Evolutionary conservation across 2,888 invertebrate species (phyloP).

Genomic region (Blastobasis adustella): DNA sequence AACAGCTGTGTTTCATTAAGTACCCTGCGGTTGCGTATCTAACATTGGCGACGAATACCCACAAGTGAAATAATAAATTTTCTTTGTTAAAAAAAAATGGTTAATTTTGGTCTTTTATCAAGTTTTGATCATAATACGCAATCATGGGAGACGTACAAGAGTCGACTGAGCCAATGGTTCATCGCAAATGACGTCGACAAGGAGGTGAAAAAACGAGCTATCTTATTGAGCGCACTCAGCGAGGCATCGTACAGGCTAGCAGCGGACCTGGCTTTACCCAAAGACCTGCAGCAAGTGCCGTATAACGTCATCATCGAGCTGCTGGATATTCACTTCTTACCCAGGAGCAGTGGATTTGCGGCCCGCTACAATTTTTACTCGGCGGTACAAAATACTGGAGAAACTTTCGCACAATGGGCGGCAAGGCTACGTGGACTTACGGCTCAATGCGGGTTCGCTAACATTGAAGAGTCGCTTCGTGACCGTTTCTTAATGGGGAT

Average conservation of each 20-base stretch:
- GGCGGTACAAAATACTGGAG: too few relatives aligned
- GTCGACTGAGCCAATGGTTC: too few relatives aligned
- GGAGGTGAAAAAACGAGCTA: conserved; percentile 10
- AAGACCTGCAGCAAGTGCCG: neutral
- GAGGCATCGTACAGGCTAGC: conserved; percentile 12
- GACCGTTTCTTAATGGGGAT: conserved; percentile 7
- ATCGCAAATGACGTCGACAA: conserved; percentile 9
- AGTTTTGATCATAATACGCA: too few relatives aligned
- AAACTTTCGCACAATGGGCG: conserved; percentile 9
- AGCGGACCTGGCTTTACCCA: neutral
- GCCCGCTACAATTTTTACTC: neutral
- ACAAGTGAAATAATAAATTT: too few relatives aligned
- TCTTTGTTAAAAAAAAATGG: too few relatives aligned
- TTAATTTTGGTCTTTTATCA: too few relatives aligned
- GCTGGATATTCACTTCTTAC: neutral
- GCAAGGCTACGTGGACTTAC: conserved; percentile 5
- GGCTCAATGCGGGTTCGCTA: conserved; percentile 2
- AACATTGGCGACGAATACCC: too few relatives aligned
- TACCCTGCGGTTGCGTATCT: too few relatives aligned
- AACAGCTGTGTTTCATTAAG: too few relatives aligned
- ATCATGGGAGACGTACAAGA: too few relatives aligned
- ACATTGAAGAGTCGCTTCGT: neutral
- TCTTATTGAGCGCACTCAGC: conserved; percentile 14
- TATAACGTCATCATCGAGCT: neutral
- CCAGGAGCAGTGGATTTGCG: neutral